Evolutionary conservation across 1,140 invertebrate genomes (phyloP), one percentile per base, ranked within the genome.

Genomic region (Tetragonula clypearis): DNA sequence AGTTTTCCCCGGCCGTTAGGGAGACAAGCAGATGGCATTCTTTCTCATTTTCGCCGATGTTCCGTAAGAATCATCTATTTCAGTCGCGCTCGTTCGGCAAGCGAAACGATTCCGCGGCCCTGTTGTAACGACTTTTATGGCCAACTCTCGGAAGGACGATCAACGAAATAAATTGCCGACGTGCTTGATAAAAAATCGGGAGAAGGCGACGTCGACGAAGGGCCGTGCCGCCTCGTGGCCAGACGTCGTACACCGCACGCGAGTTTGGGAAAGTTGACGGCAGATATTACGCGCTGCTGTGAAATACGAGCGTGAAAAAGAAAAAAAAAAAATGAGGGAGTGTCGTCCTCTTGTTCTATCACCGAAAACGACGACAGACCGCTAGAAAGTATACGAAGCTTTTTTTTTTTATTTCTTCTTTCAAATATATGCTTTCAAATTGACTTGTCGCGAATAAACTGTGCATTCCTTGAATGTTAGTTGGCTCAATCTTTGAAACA

Each of bases 61-160:
- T 77, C 23, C 30, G 73, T 41, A 49, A 68, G 53, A 77, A 82
- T 76, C 75, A 55, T 82, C 55, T 26, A 84, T 71, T 82, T 76
- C 68, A 53, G 75, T 88, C 65, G 68, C 62, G 69, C 69, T 66
- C 56, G 76, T 68, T 79, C 71, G 83, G 75, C 15, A 82, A 49
- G 41, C 85, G 86, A 89, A 88, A 91, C 87, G 76, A 85, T 87
- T 87, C 83, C 41, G 76, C 69, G 73, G 87, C 49, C 58, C 35
- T 60, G 55, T 68, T 76, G 58, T 87, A 86, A 86, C 81, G 84
- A 86, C 84, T 87, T 90, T 90, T 90, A 90, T 88, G 86, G 76
- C 53, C 86, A 86, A 79, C 73, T 90, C 84, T 86, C 84, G 88
- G 78, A 87, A 90, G 88, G 86, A 90, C 86, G 86, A 90, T 84